Base-by-base conservation (phyloP, 2,888 invertebrate species). In the Zootermopsis nevadensis region DNA sequence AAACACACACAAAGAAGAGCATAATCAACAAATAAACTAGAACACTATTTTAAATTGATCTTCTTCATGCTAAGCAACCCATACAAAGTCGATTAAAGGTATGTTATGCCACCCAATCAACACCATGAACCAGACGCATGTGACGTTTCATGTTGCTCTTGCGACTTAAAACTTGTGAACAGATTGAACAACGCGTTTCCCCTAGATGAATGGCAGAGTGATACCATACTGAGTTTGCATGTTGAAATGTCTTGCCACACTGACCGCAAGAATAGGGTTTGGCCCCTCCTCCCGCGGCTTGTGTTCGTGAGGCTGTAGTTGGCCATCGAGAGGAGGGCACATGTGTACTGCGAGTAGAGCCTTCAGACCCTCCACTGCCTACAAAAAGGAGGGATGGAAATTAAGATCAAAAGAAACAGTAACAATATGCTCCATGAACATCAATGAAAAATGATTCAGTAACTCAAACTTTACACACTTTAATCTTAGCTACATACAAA, bases 181-280 rank as follows among this genome's bases (percentile, higher is more conserved):
- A 91, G 84, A 91, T 88, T 82, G 89, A 89, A 86, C 91, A 91
- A 87, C 90, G 89, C 84, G 91, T 91, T 86, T 89, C 89, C 79
- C 91, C 91, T 85, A 89, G 89, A 88, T 91, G 91, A 7, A 66
- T 60, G 33, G 77, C 81, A 27, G 74, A 72, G 60, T 83, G 83
- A 10, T 80, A 74, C 33, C 80, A 48, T 35, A 80, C 69, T 8
- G 85, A 84, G 66, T 84, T 82, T 30, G 81, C 80, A 53, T 85
- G 82, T 35, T 81, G 83, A 76, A 85, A 85, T 38, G 80, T 42
- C 42, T 83, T 83, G 19, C 82, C 83, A 69, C 85, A 85, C 24
- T 84, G 33, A 55, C 48, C 66, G 42, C 85, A 85, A n/a, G 83
- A 81, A 66, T 77, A 85, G 31, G 82, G 66, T 42, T 82, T 82